Base-by-base conservation (phyloP, 2,113 vertebrate genomes). In the Planiliza haematocheilus region DNA sequence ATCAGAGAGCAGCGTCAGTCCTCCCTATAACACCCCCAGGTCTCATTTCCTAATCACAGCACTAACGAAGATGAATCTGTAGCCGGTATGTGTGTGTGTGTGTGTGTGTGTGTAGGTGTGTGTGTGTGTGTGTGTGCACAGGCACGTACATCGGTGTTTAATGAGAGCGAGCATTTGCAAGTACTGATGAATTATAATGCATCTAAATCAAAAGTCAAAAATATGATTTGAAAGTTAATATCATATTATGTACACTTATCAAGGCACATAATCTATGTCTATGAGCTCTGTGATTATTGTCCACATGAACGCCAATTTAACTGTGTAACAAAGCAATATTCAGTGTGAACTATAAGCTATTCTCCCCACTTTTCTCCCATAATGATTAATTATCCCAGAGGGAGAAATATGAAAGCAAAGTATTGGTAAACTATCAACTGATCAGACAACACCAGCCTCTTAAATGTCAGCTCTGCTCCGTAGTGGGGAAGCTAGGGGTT, bases 31-130 rank as follows among this genome's bases (percentile, higher is more conserved):
- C 72, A 82, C 16, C 81, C 66, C 38, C 64, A 65, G 76, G 82
- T 51, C 68, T 86, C 64, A 79, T 90, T 87, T 87, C 70, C 83
- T 79, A 74, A 86, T 86, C 79, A 76, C 55, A 56, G 30, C 1
- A 18, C 39, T 86, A 86, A 90, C 86, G 83, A 88, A 81, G 70
- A 90, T 65, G 46, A 82, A 88, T 74, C 55, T 70, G 43, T 17
- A 51, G 57, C 50, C 13, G 18, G 50, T 17, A 10, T 30, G 24
- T 30, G 24, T 30, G 24, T 5, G 12, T 16, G 51, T 79, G 62
- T 45, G 17, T 30, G 24, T 30, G 24, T 30, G 24, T 5, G 12
- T 16, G 51, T 79, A n/a, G n/a, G n/a, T n/a, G n/a, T n/a, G n/a
- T n/a, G n/a, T 30, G 24, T 30, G 24, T 30, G 24, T 5, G 12